Evolutionary conservation across 2,888 invertebrate species (phyloP).

Genomic region (Parthenolecanium corni): DNA sequence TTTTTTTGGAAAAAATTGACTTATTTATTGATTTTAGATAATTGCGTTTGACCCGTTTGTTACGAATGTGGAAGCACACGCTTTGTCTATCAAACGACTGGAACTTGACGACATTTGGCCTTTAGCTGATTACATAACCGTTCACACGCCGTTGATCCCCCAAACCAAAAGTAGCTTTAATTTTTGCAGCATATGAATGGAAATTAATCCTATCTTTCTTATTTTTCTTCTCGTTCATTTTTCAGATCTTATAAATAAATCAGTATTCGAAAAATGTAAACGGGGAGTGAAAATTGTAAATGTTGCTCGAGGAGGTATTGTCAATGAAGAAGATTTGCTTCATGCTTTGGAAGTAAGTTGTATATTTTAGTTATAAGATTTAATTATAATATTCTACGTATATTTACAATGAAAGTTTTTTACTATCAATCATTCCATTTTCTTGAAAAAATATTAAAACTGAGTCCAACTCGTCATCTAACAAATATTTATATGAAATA

Average conservation of each 20-base stretch:
- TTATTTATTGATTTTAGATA: too few relatives aligned
- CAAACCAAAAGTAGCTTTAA: slow-evolving; percentile 63
- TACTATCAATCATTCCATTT: too few relatives aligned
- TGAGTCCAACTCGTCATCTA: too few relatives aligned
- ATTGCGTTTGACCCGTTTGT: slow-evolving; percentile 93
- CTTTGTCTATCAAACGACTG: slow-evolving; percentile 55
- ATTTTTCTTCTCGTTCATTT: background rate
- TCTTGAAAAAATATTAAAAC: too few relatives aligned
- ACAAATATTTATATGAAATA: too few relatives aligned
- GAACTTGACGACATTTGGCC: slow-evolving; percentile 79
- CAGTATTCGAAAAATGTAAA: slow-evolving; percentile 64
- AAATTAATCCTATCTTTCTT: background rate
- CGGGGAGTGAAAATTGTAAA: slow-evolving; percentile 82
- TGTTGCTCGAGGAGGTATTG: slow-evolving; percentile 91
- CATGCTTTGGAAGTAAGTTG: slow-evolving; percentile 60
- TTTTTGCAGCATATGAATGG: background rate
- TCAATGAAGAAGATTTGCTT: slow-evolving; percentile 75
- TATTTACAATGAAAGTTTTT: too few relatives aligned
- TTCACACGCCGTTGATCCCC: slow-evolving; percentile 90
- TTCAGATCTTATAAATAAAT: slow-evolving; percentile 71
- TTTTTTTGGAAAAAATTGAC: too few relatives aligned
- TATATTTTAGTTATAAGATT: too few relatives aligned
- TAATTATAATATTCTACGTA: too few relatives aligned
- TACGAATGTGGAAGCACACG: slow-evolving; percentile 59
- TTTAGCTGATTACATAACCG: slow-evolving; percentile 86